These are phyloP conservation scores for Alectura lathami DNA, from an alignment of 2,113 vertebrate species.

Conservation along the genomic window DNA sequence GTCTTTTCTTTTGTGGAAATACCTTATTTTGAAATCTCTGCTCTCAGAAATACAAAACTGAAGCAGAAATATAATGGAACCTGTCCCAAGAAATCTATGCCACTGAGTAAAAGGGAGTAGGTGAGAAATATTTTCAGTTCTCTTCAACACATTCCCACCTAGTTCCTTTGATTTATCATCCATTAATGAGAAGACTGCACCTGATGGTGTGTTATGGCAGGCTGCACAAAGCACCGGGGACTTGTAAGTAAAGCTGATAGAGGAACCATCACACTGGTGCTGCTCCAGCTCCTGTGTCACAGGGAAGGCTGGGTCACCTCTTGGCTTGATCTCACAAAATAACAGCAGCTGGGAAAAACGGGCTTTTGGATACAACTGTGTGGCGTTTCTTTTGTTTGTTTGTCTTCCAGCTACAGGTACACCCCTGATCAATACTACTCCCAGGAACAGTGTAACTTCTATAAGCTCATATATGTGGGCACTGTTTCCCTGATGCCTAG, in stretches of 20 bases:
- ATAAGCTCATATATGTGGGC: neutral
- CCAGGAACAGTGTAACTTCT: neutral
- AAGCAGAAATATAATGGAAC: neutral
- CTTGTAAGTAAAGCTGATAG: neutral
- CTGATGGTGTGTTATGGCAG: neutral
- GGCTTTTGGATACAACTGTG: neutral
- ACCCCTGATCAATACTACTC: neutral
- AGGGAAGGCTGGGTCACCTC: neutral
- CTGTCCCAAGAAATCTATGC: neutral
- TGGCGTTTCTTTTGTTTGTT: neutral
- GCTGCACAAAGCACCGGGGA: neutral
- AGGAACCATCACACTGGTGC: neutral
- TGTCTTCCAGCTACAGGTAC: neutral
- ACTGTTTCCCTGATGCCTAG: neutral
- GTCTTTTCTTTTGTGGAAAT: neutral
- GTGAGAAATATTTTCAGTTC: neutral
- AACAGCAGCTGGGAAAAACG: neutral
- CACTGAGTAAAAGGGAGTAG: neutral
- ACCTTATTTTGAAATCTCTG: neutral
- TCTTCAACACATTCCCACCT: neutral
- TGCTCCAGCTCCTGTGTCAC: neutral
- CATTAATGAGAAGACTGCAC: neutral
- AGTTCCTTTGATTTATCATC: neutral
- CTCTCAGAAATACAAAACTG: neutral
- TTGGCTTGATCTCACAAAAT: neutral